Evolutionary conservation across 2,797 vertebrate species (phyloP).

Genomic region (Myiotriccus ornatus): DNA sequence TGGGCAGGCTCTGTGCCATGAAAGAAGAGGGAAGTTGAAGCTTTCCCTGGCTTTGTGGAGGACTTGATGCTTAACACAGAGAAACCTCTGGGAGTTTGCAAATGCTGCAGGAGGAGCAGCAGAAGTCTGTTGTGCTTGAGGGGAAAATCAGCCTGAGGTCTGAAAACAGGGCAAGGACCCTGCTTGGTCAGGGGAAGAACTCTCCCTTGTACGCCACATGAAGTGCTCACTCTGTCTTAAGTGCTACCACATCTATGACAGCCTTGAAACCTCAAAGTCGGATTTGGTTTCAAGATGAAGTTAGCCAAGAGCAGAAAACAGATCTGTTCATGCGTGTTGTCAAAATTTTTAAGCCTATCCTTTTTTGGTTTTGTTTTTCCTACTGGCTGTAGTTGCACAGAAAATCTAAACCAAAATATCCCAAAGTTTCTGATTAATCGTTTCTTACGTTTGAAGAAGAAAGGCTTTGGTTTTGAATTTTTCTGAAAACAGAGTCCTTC

Average conservation of each 20-base stretch:
- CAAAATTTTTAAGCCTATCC: not conserved
- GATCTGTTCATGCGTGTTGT: not conserved
- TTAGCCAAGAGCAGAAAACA: not conserved
- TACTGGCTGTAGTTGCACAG: not conserved
- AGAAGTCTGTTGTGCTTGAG: not conserved
- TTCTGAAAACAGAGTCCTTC: not conserved
- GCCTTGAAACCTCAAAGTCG: not conserved
- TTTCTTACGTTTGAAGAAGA: constrained; percentile 31
- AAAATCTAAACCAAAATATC: not conserved
- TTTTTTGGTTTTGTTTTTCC: not conserved
- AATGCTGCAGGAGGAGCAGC: not conserved
- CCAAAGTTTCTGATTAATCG: not conserved
- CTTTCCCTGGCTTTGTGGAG: not conserved
- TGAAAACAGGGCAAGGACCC: not conserved
- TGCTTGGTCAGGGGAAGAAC: not conserved
- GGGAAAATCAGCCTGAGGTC: not conserved
- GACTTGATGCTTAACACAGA: not conserved
- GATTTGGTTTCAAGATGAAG: not conserved
- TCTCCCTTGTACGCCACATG: fast-evolving
- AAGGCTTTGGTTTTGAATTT: not conserved
- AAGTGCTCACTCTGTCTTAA: not conserved
- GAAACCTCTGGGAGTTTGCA: not conserved
- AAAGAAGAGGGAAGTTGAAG: not conserved
- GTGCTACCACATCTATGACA: fast-evolving
- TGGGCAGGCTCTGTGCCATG: not conserved